phyloP scores from a whole-genome alignment of 2,113 vertebrate species.

The Scomber colias region DNA sequence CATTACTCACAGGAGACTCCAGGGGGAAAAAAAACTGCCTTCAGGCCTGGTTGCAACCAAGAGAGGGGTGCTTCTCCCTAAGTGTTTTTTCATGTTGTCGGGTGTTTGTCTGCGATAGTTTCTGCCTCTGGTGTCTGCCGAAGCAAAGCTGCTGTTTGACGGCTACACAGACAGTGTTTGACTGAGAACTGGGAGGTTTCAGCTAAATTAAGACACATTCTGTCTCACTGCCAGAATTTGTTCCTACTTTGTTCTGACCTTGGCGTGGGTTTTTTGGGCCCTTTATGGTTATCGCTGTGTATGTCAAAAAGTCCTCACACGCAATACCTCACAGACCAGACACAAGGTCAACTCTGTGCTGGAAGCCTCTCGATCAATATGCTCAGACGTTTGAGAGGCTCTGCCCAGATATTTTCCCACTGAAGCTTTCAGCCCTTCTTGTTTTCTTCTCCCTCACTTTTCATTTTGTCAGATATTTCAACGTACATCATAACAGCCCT shows the following conservation, averaged over 20 bases:
- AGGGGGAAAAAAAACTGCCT: slow-evolving; percentile 22
- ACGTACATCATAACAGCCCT: not conserved
- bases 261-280: not conserved
- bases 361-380: slow-evolving; percentile 69
- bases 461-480: slow-evolving; percentile 2
- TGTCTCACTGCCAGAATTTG: slow-evolving; percentile 30
- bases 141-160: slow-evolving; percentile 32
- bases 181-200: slow-evolving; percentile 43
- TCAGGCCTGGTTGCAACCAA: slow-evolving; percentile 33
- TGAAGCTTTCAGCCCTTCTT: slow-evolving; percentile 47
- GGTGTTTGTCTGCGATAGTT: slow-evolving; percentile 41
- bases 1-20: slow-evolving; percentile 28
- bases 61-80: slow-evolving; percentile 22
- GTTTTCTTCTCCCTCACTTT: slow-evolving; percentile 30
- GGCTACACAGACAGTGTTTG: slow-evolving; percentile 21
- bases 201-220: slow-evolving; percentile 50
- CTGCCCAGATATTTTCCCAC: slow-evolving; percentile 40
- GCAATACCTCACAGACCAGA: slow-evolving; percentile 38
- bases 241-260: slow-evolving; percentile 3
- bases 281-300: not conserved
- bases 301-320: slow-evolving; percentile 39
- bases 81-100: slow-evolving; percentile 66
- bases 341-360: slow-evolving; percentile 58
- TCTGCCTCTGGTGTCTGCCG: slow-evolving; percentile 44
- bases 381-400: slow-evolving; percentile 46